phyloP scores from a whole-genome alignment of 1,140 invertebrate species.

The Melipona quadrifasciata region DNA sequence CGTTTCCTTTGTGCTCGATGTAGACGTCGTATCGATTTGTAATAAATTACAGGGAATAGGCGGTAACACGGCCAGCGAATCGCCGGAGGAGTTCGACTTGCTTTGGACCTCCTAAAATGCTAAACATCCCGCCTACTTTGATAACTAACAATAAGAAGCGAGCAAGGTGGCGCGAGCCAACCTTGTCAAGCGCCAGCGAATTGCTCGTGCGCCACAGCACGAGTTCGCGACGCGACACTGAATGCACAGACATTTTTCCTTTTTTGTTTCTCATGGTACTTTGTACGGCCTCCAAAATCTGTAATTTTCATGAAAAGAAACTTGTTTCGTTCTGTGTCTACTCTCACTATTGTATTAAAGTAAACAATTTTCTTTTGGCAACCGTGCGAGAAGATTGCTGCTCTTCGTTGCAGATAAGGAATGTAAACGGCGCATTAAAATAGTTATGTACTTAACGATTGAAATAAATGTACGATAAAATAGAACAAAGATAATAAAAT shows the following conservation, averaged over 20 bases:
- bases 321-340: too few species aligned
- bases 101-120: background rate
- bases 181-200: background rate
- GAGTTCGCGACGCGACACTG: background rate
- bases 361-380: background rate
- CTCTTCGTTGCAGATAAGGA: background rate
- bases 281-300: too few species aligned
- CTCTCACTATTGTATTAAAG: background rate
- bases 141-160: background rate
- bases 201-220: accelerated
- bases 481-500: too few species aligned
- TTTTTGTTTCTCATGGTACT: too few species aligned
- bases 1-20: background rate
- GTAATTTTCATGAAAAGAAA: too few species aligned
- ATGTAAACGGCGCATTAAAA: background rate
- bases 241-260: background rate
- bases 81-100: background rate
- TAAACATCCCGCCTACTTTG: background rate
- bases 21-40: background rate
- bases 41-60: background rate
- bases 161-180: background rate
- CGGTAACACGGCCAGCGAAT: background rate
- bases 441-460: too few species aligned
- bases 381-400: background rate
- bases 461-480: too few species aligned